Evolutionary conservation across 2,113 vertebrate genomes (phyloP).

Genomic region (Zonotrichia leucophrys): DNA sequence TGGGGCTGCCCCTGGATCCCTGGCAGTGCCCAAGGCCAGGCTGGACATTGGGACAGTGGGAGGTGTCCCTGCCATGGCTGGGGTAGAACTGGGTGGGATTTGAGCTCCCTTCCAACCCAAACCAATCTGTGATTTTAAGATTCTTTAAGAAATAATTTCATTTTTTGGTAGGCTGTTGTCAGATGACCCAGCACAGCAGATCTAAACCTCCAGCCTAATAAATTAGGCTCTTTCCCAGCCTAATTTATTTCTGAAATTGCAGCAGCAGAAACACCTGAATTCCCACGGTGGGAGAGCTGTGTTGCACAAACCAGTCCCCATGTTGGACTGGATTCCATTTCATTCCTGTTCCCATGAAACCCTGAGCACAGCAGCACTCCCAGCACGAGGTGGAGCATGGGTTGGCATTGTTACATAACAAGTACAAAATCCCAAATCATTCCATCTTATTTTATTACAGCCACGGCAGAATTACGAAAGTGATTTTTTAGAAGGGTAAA

Average conservation of each 20-base stretch:
- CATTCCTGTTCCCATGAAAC: rapidly evolving
- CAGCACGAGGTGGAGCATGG: rapidly evolving
- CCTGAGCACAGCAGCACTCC: not conserved
- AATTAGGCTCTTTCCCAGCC: not conserved
- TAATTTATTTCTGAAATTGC: not conserved
- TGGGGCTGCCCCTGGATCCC: not conserved
- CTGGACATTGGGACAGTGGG: not conserved
- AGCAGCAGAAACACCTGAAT: not conserved
- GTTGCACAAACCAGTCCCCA: not conserved
- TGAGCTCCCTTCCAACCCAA: rapidly evolving
- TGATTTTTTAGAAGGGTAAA: not conserved
- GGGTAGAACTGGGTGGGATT: rapidly evolving
- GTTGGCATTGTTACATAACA: rapidly evolving
- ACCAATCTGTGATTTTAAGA: not conserved
- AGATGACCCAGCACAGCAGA: not conserved
- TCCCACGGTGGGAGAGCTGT: not conserved
- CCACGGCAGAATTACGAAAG: not conserved
- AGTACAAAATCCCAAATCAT: not conserved
- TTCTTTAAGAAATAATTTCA: not conserved
- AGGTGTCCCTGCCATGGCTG: not conserved
- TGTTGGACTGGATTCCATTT: not conserved
- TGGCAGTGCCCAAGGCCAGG: not conserved
- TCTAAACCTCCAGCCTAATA: not conserved
- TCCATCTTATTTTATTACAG: not conserved
- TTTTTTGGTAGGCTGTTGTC: not conserved